phyloP scores from a whole-genome alignment of 2,797 vertebrate genomes.

The Aphelocoma californica region DNA sequence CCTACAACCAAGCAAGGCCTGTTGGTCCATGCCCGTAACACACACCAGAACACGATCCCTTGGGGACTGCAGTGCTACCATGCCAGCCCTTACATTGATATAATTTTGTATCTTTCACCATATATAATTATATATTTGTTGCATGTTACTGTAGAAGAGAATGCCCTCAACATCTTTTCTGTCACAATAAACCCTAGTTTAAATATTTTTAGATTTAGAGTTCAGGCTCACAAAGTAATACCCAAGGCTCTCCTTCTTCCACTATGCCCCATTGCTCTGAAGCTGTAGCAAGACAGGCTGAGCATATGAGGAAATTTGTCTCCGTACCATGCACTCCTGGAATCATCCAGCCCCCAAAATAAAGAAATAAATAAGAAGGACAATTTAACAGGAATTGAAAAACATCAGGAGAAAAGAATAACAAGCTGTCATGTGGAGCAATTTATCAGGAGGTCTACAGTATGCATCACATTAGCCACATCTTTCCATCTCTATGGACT shows the following conservation, averaged over 20 bases:
- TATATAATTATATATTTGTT: neutral
- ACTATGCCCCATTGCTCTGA: neutral
- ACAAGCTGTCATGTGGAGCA: neutral
- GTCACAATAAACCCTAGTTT: neutral
- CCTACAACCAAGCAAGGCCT: neutral
- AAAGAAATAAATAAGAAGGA: neutral
- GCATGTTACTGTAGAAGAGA: neutral
- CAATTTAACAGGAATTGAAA: neutral
- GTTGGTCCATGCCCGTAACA: neutral
- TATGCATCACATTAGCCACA: neutral
- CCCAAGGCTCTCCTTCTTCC: neutral
- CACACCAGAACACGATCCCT: neutral
- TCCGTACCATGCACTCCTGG: neutral
- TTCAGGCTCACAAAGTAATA: neutral
- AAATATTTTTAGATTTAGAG: neutral
- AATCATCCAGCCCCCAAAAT: neutral
- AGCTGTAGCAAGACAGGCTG: neutral
- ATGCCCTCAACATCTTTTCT: neutral
- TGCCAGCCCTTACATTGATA: neutral
- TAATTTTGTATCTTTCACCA: neutral
- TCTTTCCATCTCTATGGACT: neutral
- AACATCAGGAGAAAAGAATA: neutral
- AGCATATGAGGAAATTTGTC: neutral
- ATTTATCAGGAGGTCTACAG: neutral
- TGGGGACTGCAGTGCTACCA: accelerated